Evolutionary conservation across 1,140 invertebrate genomes (phyloP).

Genomic region (Notospermus geniculatus): DNA sequence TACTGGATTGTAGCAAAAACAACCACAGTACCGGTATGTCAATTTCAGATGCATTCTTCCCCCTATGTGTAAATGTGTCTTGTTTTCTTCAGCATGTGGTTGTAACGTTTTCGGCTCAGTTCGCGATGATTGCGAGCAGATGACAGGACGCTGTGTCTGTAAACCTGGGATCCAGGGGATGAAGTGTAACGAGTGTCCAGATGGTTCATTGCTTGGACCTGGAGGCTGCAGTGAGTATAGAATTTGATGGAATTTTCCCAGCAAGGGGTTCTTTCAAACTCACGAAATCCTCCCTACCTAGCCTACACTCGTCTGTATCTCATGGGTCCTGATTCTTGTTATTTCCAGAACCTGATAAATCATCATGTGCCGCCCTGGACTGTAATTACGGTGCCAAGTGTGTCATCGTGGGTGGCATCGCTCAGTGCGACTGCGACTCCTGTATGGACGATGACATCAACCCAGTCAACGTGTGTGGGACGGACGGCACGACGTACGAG

Average conservation of each 20-base stretch:
- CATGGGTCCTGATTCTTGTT: slow-evolving; percentile 13
- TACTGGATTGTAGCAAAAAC: no score
- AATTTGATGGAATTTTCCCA: no score
- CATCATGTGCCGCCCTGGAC: slow-evolving; percentile 5
- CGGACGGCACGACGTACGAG: slow-evolving; percentile 77
- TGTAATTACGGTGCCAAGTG: slow-evolving; percentile 77
- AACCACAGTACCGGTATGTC: no score
- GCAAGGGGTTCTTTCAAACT: no score
- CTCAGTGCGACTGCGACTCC: no score
- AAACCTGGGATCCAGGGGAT: slow-evolving; percentile 72
- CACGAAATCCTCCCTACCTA: no score
- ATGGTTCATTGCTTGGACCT: slow-evolving; percentile 29
- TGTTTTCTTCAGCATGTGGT: slow-evolving; percentile 73
- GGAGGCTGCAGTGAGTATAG: slow-evolving; percentile 18
- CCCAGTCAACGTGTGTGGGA: slow-evolving; percentile 78
- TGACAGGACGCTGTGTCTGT: slow-evolving; percentile 74
- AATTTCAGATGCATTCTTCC: neutral
- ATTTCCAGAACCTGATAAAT: no score
- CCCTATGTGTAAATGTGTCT: slow-evolving; percentile 12
- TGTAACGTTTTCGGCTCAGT: slow-evolving; percentile 76
- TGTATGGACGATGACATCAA: slow-evolving; percentile 55
- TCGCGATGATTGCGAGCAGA: slow-evolving; percentile 81
- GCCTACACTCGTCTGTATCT: neutral
- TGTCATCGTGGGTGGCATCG: slow-evolving; percentile 7
- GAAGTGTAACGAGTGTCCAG: slow-evolving; percentile 76